Evolutionary conservation across 37 sponge, comb jelly and placozoan species (phyloP).

Genomic region (Halisarca cf. caerulea): DNA sequence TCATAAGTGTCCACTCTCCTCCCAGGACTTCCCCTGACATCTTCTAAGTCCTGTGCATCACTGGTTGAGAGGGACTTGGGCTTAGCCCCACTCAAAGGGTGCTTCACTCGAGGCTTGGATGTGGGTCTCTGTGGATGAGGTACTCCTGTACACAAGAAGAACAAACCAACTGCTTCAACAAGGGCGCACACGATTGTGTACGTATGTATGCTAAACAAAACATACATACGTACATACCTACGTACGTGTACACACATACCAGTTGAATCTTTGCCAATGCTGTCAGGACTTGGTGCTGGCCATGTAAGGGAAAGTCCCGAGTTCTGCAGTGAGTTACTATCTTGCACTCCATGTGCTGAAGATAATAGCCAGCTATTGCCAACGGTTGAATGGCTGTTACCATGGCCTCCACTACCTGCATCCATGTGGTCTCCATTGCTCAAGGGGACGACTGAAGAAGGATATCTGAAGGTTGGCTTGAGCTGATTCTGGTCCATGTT

Average conservation of each 20-base stretch:
- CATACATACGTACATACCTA: neutral
- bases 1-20: neutral
- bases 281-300: neutral
- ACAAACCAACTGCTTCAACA: neutral
- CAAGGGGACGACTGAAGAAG: neutral
- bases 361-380: neutral
- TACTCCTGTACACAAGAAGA: neutral
- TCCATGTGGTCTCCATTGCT: neutral
- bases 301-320: neutral
- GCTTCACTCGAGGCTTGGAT: conserved; percentile 67
- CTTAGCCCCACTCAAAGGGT: conserved; percentile 57
- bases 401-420: neutral
- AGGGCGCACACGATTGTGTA: neutral
- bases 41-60: neutral
- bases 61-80: neutral
- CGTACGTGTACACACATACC: neutral
- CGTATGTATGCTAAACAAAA: too few species aligned
- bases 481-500: neutral
- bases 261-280: neutral
- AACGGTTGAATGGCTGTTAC: neutral
- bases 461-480: neutral
- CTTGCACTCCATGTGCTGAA: neutral
- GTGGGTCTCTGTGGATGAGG: conserved; percentile 33
- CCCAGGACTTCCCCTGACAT: too few species aligned
- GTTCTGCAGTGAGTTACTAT: neutral